phyloP scores from a whole-genome alignment of 2,888 invertebrate genomes.

The Endomychus coccineus region DNA sequence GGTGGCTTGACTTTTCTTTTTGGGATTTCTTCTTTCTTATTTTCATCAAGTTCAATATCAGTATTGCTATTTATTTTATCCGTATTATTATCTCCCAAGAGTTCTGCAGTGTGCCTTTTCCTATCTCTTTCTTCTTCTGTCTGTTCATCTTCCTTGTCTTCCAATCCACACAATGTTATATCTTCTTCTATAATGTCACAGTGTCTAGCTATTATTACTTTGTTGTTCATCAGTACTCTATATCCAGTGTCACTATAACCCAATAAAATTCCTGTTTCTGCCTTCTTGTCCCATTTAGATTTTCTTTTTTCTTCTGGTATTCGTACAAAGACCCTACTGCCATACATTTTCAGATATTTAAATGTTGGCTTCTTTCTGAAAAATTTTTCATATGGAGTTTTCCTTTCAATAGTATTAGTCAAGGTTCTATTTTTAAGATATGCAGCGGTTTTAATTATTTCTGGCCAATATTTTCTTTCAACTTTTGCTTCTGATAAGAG shows the following conservation, averaged over 20 bases:
- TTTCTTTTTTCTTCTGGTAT: slow-evolving; percentile 14
- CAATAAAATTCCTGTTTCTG: slow-evolving; percentile 7
- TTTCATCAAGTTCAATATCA: neutral
- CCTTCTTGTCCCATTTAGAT: slow-evolving; percentile 11
- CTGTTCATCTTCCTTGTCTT: slow-evolving; percentile 2
- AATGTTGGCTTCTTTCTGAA: slow-evolving; percentile 11
- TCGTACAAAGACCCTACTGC: slow-evolving; percentile 16
- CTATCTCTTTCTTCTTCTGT: too few relatives aligned
- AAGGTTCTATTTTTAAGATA: slow-evolving; percentile 15
- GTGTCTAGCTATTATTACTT: slow-evolving; percentile 7
- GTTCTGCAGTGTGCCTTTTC: too few relatives aligned
- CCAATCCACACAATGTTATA: neutral
- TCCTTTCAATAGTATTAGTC: slow-evolving; percentile 8
- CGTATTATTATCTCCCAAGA: too few relatives aligned
- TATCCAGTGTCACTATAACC: slow-evolving; percentile 8
- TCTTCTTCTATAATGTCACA: slow-evolving; percentile 9
- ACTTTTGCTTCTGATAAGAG: slow-evolving; percentile 21
- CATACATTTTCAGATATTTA: slow-evolving; percentile 15
- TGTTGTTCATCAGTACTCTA: slow-evolving; percentile 7
- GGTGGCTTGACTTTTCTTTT: slow-evolving; percentile 4
- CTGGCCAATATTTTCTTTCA: slow-evolving; percentile 14
- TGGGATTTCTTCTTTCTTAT: neutral
- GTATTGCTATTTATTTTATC: too few relatives aligned
- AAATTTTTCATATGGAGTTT: slow-evolving; percentile 15
- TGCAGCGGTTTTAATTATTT: slow-evolving; percentile 12